Base-by-base conservation (phyloP, 1,140 invertebrate species). In the Bicyclus anynana region DNA sequence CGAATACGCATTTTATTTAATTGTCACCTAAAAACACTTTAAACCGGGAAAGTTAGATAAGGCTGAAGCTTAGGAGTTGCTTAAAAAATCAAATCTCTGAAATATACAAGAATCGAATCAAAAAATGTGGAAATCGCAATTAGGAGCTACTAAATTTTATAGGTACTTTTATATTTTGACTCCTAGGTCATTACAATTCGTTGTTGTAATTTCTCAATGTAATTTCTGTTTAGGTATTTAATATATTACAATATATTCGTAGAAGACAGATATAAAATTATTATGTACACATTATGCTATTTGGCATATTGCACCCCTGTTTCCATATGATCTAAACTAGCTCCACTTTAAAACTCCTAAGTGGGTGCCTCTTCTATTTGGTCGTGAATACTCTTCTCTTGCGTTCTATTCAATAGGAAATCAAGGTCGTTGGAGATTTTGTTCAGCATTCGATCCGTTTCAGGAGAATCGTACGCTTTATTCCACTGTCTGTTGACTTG, bases 401-500 rank as follows among this genome's bases (percentile, higher is more conserved):
- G 72, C 44, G 87, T 92, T 49, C 92, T 90, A 77, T 94, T 94
- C 46, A 95, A 80, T 54, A 95, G 77, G 84, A 94, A 95, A 78
- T 94, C 93, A 37, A 94, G 86, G 80, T 95, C 93, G 67, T 93
- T 91, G 1, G 92, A 93, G 69, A 95, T 95, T 63, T 93, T 91
- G 78, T 94, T 92, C 2, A 94, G 80, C 89, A 94, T 93, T 48
- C 92, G 91, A 48, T 90, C 87, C 12, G 89, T 84, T 37, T 88
- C 81, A 2, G 82, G 83, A 0, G 79, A 76, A 46, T 80, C 72
- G 71, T 85, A 79, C n/a, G 77, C 72, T 54, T 71, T 79, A 9
- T 87, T 80, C 78, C 80, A 84, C 49, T 84, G 71, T 47, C 74
- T 69, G 54, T 84, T 85, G 20, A 85, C 74, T 69, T 84, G 74